Base-by-base conservation (phyloP, 2,888 invertebrate species). In the Plebejus argus region DNA sequence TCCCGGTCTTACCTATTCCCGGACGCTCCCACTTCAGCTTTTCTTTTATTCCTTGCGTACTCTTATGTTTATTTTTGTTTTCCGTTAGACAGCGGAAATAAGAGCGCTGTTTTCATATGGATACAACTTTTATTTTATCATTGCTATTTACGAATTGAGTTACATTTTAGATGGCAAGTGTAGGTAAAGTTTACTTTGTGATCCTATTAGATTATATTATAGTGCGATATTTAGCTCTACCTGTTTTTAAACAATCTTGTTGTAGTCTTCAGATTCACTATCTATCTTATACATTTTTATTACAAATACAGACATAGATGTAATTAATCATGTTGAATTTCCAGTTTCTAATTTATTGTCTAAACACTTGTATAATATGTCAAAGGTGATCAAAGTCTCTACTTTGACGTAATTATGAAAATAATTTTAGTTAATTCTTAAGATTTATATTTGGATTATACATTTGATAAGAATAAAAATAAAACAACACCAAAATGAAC, bases 51-150 rank as follows among this genome's bases (percentile, higher is more conserved):
- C 91, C 89, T 87, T 86, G 88, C 90, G 89, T 89, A 88, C 91
- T 90, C 91, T 90, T 91, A 86, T 90, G 89, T 91, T 92, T 92
- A 92, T 93, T 93, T 93, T 93, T 93, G 93, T 93, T 93, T 93
- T 92, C 90, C 87, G 91, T 89, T 91, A 91, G 88, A 89, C 89
- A 82, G 89, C 86, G 92, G 90, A 92, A 92, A 91, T 93, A 93
- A 92, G 91, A 85, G 88, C 85, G 90, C 83, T 88, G 84, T 85
- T 80, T 85, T 87, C 81, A 77, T 85, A 81, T 83, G 88, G 92
- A 91, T 86, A 82, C 81, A 33, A 79, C 83, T 81, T 82, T 75
- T 74, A 33, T 66, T 74, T 33, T 58, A 58, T n/a, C n/a, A 72
- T 58, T 39, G 58, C 20, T 72, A 20, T 74, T 66, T 66, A 66